Base-by-base conservation (phyloP, 2,113 vertebrate species). In the Rhagologus leucostigma region DNA sequence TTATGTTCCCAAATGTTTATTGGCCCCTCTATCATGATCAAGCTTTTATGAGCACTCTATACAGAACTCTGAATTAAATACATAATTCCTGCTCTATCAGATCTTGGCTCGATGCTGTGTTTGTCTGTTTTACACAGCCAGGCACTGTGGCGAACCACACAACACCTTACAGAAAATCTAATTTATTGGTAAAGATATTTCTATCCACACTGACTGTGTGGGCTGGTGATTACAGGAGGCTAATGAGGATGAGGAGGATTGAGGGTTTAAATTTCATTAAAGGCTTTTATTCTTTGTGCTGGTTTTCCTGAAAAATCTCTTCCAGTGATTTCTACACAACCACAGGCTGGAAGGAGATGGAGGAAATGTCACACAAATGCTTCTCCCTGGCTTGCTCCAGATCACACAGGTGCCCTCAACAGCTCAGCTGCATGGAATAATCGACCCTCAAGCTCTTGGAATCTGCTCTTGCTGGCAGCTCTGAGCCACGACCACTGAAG, bases 1-100 rank as follows among this genome's bases (percentile, higher is more conserved):
- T 98, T 97, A 98, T 88, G 96, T 70, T 96, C 92, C 93, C 91
- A 90, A 96, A 95, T 62, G 92, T 96, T 97, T 97, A 98, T 96
- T 90, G 93, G 92, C 96, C 93, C 91, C 96, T 98, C 95, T 88
- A 49, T 98, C 97, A 95, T 70, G 93, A 96, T 96, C 96, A 89
- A 76, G 97, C 74, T 97, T 98, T 98, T 95, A 98, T 63, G 97
- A 96, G 97, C 93, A 84, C 97, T 97, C 96, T 29, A 27, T 62
- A 86, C 78, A 96, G 83, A 89, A 79, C 88, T 90, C 92, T 65
- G 97, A 97, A 97, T 97, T 97, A 97, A 97, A 97, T 64, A 84
- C 97, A 90, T 92, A 95, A 97, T 97, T 97, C 96, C 71, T 49
- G 91, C 70, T 73, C 95, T 88, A 70, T 96, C 62, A 20, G 50